Conservation (phyloP, 2,888 invertebrate species). For the Deladenus siricidicola region DNA sequence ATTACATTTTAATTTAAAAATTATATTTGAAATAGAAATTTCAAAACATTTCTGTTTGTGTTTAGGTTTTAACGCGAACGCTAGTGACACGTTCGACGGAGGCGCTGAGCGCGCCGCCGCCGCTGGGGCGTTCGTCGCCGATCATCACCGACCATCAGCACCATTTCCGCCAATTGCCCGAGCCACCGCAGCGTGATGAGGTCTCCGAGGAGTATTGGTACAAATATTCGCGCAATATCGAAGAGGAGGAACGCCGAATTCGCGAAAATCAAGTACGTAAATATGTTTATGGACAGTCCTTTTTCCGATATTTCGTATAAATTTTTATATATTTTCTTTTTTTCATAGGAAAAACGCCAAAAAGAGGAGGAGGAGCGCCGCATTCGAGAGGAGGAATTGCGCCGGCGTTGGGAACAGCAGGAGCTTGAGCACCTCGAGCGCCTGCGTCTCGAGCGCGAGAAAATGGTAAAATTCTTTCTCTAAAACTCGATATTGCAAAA, state of each 20-base stretch:
- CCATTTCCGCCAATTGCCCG: slow-evolving; percentile 14
- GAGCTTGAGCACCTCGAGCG: slow-evolving; percentile 41
- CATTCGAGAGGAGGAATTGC: slow-evolving; percentile 38
- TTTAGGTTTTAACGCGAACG: slow-evolving; percentile 48
- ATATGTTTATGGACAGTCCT: no score
- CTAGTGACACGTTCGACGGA: slow-evolving; percentile 51
- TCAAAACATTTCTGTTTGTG: no score
- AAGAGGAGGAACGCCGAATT: slow-evolving; percentile 50
- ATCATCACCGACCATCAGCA: no score
- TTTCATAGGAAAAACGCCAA: slow-evolving; percentile 25
- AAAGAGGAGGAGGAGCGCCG: slow-evolving; percentile 46
- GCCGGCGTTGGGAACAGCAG: slow-evolving; percentile 33
- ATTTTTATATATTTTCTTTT: background rate
- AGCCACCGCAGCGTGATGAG: slow-evolving; percentile 27
- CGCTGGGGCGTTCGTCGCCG: slow-evolving; percentile 34
- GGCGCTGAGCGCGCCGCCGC: slow-evolving; percentile 39
- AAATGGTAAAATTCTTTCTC: slow-evolving; percentile 39
- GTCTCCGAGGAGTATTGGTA: slow-evolving; percentile 29
- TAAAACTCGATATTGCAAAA: no score
- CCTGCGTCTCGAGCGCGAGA: slow-evolving; percentile 37
- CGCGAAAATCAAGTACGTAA: slow-evolving; percentile 39
- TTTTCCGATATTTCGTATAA: no score
- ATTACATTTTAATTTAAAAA: background rate
- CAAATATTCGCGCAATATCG: slow-evolving; percentile 37
- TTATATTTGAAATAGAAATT: background rate